Percentiles rank a stretch among this genome's conserved stretches.
phyloP scores from a whole-genome alignment of 35 echinoderm and acorn worm genomes.

The Apostichopus californicus region DNA sequence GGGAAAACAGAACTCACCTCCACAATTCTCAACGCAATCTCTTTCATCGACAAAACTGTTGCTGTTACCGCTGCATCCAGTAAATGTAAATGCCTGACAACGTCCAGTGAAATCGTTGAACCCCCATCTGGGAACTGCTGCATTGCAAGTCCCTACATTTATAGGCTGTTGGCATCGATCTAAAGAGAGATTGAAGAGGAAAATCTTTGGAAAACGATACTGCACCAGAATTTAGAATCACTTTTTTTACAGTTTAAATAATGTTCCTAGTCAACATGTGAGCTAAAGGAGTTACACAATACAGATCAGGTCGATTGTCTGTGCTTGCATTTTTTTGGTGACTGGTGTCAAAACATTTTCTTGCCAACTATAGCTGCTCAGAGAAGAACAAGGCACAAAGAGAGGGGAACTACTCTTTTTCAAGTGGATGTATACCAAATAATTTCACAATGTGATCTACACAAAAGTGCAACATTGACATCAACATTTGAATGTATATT shows the following conservation, averaged over 20 bases:
- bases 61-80: slow-evolving; percentile 38
- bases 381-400: too few relatives aligned
- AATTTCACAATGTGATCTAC: too few relatives aligned
- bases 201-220: background rate
- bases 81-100: slow-evolving; percentile 38
- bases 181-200: background rate
- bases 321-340: too few relatives aligned
- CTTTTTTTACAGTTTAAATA: too few relatives aligned
- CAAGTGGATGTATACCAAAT: too few relatives aligned
- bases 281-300: background rate
- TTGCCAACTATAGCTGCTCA: too few relatives aligned
- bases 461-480: too few relatives aligned
- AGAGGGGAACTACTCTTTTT: too few relatives aligned
- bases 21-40: slow-evolving; percentile 48
- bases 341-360: too few relatives aligned
- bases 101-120: background rate
- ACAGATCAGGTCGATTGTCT: too few relatives aligned
- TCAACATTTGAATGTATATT: too few relatives aligned
- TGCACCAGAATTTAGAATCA: background rate
- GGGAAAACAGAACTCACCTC: background rate
- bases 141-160: slow-evolving; percentile 25
- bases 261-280: background rate
- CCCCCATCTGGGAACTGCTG: slow-evolving; percentile 6
- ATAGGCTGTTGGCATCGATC: slow-evolving; percentile 22
- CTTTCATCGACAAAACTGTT: slow-evolving; percentile 15